Percentiles rank a stretch among this genome's conserved stretches.
Conservation (phyloP, 2,113 vertebrate genomes). For the Meleagris gallopavo region DNA sequence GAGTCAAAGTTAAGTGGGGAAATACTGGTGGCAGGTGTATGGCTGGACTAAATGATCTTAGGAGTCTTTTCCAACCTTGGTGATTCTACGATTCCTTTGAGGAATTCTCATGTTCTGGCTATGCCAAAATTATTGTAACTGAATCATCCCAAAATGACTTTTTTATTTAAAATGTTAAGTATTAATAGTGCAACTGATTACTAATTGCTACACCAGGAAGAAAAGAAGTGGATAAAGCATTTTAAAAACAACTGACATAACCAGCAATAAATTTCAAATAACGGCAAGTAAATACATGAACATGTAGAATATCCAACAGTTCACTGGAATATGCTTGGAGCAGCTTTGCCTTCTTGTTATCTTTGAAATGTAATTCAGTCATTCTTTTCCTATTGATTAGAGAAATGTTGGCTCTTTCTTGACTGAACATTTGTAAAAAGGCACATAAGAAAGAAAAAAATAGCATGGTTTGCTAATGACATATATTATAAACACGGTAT, state of each 20-base stretch:
- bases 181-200: background rate
- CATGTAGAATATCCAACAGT: background rate
- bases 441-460: background rate
- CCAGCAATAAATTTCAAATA: background rate
- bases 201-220: background rate
- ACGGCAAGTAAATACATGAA: background rate
- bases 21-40: no score
- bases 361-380: background rate
- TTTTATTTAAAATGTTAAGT: background rate
- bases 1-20: no score
- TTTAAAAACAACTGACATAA: background rate
- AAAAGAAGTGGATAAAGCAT: background rate
- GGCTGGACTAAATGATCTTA: no score
- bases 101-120: background rate
- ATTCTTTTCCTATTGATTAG: background rate
- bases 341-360: background rate
- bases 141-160: background rate
- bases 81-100: background rate
- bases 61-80: no score
- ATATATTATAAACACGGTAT: background rate
- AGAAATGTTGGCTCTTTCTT: background rate
- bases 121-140: background rate
- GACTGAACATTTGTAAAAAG: background rate
- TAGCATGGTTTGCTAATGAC: background rate
- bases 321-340: background rate